Base-by-base conservation (phyloP, 1,140 invertebrate species). In the Euwallacea fornicatus region DNA sequence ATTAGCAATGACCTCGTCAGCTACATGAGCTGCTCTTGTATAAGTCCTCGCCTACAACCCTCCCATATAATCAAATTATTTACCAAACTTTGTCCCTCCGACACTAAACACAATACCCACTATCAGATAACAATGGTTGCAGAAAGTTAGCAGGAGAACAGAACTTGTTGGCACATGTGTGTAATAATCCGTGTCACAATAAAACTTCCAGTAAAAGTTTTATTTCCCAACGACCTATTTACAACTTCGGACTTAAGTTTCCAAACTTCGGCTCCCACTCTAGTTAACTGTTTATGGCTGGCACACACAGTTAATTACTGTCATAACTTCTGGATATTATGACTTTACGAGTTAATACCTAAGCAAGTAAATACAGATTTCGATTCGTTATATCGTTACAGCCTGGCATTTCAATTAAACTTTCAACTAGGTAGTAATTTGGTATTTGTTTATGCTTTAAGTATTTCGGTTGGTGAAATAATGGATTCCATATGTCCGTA, bases 161-260 rank as follows among this genome's bases (percentile, higher is more conserved):
- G 42, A 69, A 69, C 60, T 63, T 63, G 68, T 69, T 64, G 59
- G 61, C 68, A 69, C 68, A 69, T 64, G 68, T 69, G 68, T 69
- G 59, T 69, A 69, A 69, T 69, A 63, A 62, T 62, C 68, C 68
- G 13, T 63, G 60, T 63, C 44, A 55, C 43, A 69, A 61, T 69
- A 69, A 69, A 69, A 69, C 68, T 69, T 69, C 33, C 9, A 16
- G 43, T 7, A 11, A 41, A 69, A 69, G 46, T 69, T 69, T 69
- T 69, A 62, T 63, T 69, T 63, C 42, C 43, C 41, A 42, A 41
- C 59, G 42, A 44, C 59, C 41, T 63, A 69, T 69, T 63, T 69
- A 59, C 53, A 59, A 68, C 66, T 61, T 50, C 33, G 47, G 41
- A 58, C 59, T 43, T 7, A 55, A 69, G 68, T 69, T 69, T 69